A percentile compares a stretch with the other conserved stretches of the same genome.
These are phyloP conservation scores for Drosophila carrolli DNA, from an alignment of 1,140 invertebrate species.

Conservation along the genomic window DNA sequence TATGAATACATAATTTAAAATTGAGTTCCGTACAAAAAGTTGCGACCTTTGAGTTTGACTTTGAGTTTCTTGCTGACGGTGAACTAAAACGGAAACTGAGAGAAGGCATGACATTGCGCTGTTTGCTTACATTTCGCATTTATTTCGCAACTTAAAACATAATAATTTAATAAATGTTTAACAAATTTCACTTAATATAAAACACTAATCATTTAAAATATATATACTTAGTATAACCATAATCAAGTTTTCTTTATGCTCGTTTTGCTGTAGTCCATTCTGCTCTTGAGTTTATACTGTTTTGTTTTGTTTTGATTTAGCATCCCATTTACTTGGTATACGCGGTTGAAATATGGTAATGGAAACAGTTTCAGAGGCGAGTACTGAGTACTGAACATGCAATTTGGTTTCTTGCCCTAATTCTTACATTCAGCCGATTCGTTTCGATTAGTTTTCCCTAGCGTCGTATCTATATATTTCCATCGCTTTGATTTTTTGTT, in stretches of 20 bases:
- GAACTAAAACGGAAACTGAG: slow-evolving; percentile 38
- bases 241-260: slow-evolving; percentile 74
- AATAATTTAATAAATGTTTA: slow-evolving; percentile 83
- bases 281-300: slow-evolving; percentile 47
- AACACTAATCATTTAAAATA: slow-evolving; percentile 82
- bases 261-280: slow-evolving; percentile 49
- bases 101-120: slow-evolving; percentile 41
- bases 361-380: slow-evolving; percentile 62
- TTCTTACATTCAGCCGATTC: slow-evolving; percentile 49
- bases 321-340: slow-evolving; percentile 55
- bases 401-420: slow-evolving; percentile 77
- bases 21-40: slow-evolving; percentile 49
- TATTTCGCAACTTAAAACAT: slow-evolving; percentile 82
- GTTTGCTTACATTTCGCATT: slow-evolving; percentile 74
- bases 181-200: slow-evolving; percentile 83
- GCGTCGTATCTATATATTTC: slow-evolving; percentile 36
- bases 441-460: slow-evolving; percentile 61
- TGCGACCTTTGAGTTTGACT: slow-evolving; percentile 25
- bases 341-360: slow-evolving; percentile 40
- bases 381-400: slow-evolving; percentile 64
- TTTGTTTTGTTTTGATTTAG: slow-evolving; percentile 56
- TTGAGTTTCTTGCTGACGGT: slow-evolving; percentile 24
- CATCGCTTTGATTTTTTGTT: slow-evolving; percentile 33
- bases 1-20: slow-evolving; percentile 47
- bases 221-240: slow-evolving; percentile 82